Evolutionary conservation across 2,888 invertebrate genomes (phyloP), one percentile per base, ranked within the genome.

Genomic region (Phasia obesa): DNA sequence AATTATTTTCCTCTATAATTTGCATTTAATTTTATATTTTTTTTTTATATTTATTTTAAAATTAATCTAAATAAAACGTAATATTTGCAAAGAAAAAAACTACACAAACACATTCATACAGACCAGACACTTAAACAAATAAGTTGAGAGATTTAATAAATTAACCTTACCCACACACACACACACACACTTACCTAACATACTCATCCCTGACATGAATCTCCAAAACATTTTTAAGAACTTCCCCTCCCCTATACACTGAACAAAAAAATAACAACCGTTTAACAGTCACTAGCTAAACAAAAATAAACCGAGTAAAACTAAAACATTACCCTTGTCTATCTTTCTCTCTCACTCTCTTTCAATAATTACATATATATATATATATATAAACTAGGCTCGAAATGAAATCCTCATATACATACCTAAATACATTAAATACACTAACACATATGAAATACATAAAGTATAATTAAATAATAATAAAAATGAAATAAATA

Each of bases 1-100:
- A 47, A 84, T 80, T 83, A 84, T 65, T 42, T 74, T 74, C 57
- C 42, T 27, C 6, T 73, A 60, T 73, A 25, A 67, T 74, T 83
- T 83, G 83, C 83, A 75, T 83, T 83, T 75, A 83, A 64, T 75
- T 75, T 76, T 2, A 35, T 35, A 13, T 21, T 73, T 31, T 53
- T 19, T n/a, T n/a, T n/a, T n/a, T n/a, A n/a, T n/a, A n/a, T n/a
- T n/a, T 79, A 35, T 35, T 85, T 47, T 75, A 6, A 49, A 77
- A 57, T 49, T 27, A 73, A 84, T 71, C 65, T 51, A 60, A 78
- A 84, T 69, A 67, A 55, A 64, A 31, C 53, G 55, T 83, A 76
- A 76, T 80, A 75, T 83, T 75, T 60, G 75, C 65, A 84, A 79
- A n/a, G n/a, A n/a, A n/a, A n/a, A 53, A 71, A 11, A 6, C 19